Evolutionary conservation across 2,113 vertebrate species (phyloP).

Genomic region (Salminus brasiliensis): DNA sequence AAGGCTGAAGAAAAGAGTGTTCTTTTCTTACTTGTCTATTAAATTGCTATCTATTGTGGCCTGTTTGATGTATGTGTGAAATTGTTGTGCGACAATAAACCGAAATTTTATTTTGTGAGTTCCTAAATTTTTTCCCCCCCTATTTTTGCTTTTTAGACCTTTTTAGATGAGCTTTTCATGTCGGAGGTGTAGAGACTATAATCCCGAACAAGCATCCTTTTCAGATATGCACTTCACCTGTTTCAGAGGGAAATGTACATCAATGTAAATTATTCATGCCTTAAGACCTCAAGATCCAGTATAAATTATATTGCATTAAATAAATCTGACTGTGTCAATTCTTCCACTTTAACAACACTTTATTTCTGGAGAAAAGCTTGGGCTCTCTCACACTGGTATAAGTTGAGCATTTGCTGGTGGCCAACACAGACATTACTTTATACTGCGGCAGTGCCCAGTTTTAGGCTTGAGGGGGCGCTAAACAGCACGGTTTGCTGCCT

Average conservation of each 20-base stretch:
- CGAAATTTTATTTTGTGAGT: conserved; percentile 70
- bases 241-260: conserved; percentile 57
- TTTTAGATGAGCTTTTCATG: conserved; percentile 45
- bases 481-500: neutral
- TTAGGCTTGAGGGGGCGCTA: neutral
- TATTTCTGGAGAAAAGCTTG: conserved; percentile 13
- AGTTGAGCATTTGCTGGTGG: neutral
- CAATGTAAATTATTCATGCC: conserved; percentile 65
- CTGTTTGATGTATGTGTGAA: conserved; percentile 68
- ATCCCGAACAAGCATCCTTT: conserved; percentile 38
- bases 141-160: conserved; percentile 9
- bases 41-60: conserved; percentile 69
- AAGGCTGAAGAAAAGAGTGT: conserved; percentile 61
- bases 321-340: conserved; percentile 58
- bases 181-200: conserved; percentile 46
- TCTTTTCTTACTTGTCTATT: conserved; percentile 62
- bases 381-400: neutral
- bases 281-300: conserved; percentile 61
- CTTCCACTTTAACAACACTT: conserved; percentile 51
- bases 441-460: neutral
- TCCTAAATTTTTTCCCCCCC: conserved; percentile 51
- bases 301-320: conserved; percentile 61
- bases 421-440: neutral
- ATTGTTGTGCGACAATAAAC: conserved; percentile 74
- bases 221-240: conserved; percentile 56